phyloP scores from a whole-genome alignment of 2,888 invertebrate species.

The Zhuqinia jingwanae region DNA sequence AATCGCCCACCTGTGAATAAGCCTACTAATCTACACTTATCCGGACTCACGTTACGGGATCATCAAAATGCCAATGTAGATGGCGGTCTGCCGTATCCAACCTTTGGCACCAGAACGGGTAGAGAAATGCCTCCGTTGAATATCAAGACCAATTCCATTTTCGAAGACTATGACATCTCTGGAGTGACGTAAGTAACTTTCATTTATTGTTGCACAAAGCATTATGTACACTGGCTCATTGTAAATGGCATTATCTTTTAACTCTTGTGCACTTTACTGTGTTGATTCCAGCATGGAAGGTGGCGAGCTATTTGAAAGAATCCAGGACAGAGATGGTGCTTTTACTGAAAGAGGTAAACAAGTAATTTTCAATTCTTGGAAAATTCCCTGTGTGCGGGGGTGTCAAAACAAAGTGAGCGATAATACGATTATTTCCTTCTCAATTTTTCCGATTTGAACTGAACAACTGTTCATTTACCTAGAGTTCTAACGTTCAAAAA shows the following conservation, averaged over 20 bases:
- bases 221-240: too few relatives aligned
- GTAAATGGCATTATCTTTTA: too few relatives aligned
- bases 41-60: conserved; percentile 69
- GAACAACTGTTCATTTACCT: too few relatives aligned
- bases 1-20: conserved; percentile 71
- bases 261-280: not conserved
- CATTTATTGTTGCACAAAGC: too few relatives aligned
- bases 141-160: conserved; percentile 89
- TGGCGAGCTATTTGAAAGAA: conserved; percentile 97
- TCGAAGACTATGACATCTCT: conserved; percentile 95
- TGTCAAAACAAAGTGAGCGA: not conserved
- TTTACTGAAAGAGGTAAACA: conserved; percentile 94
- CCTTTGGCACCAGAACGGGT: conserved; percentile 47
- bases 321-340: conserved; percentile 97
- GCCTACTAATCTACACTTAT: conserved; percentile 74
- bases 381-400: not conserved
- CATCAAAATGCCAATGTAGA: conserved; percentile 73
- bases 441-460: not conserved
- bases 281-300: conserved; percentile 90
- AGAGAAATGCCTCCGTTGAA: conserved; percentile 78
- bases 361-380: not conserved
- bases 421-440: not conserved
- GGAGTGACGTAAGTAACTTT: too few relatives aligned
- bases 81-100: conserved; percentile 62
- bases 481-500: too few relatives aligned